phyloP scores from a whole-genome alignment of 53 echinoderm and acorn worm species.

The Arbacia lixula region DNA sequence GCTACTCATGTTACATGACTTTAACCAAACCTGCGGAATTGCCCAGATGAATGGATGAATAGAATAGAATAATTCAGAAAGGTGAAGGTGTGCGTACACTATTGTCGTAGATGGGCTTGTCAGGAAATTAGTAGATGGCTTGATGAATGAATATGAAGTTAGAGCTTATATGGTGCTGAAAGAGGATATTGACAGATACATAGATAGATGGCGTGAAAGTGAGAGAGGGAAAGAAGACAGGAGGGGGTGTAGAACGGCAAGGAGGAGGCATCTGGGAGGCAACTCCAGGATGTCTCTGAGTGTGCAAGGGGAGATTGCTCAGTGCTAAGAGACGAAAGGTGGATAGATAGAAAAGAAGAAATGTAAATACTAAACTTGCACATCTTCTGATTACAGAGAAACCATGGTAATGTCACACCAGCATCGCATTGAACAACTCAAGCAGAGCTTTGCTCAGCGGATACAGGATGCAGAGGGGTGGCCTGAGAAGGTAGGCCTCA shows the following conservation, averaged over 20 bases:
- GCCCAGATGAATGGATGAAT: too few relatives aligned
- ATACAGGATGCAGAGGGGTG: slow-evolving; percentile 84
- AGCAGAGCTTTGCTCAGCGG: slow-evolving; percentile 91
- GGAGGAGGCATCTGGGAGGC: slow-evolving; percentile 61
- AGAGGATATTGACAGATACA: too few relatives aligned
- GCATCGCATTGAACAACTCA: slow-evolving; percentile 92
- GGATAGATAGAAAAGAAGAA: too few relatives aligned
- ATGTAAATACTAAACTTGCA: too few relatives aligned
- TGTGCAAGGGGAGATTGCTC: slow-evolving; percentile 73
- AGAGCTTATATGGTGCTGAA: too few relatives aligned
- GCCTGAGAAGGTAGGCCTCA: slow-evolving; percentile 90
- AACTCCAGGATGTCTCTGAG: slow-evolving; percentile 63
- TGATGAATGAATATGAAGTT: too few relatives aligned
- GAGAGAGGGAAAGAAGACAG: slow-evolving; percentile 60
- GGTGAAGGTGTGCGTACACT: too few relatives aligned
- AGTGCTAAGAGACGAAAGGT: slow-evolving; percentile 88
- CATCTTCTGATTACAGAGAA: slow-evolving; percentile 58
- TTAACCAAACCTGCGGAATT: too few relatives aligned
- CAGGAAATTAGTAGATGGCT: too few relatives aligned
- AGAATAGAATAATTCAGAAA: too few relatives aligned
- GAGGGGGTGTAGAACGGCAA: slow-evolving; percentile 63
- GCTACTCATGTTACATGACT: too few relatives aligned
- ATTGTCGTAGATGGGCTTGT: too few relatives aligned
- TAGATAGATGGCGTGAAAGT: slow-evolving; percentile 61
- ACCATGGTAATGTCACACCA: slow-evolving; percentile 93